phyloP scores from a whole-genome alignment of 2,888 invertebrate genomes.

The Axea sp. region DNA sequence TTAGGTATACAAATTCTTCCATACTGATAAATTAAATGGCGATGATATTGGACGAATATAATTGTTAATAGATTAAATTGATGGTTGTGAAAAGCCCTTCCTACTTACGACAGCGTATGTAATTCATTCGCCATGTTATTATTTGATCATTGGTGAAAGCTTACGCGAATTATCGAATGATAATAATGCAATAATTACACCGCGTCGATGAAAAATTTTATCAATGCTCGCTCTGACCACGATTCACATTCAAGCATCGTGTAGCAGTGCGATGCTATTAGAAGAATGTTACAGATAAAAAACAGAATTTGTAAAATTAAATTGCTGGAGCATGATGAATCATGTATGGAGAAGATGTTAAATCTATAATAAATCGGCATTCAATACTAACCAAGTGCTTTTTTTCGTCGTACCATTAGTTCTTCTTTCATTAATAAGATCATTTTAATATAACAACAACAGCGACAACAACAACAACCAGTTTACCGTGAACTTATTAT shows the following conservation, averaged over 20 bases:
- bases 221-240: conserved; percentile 31
- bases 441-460: too few relatives aligned
- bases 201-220: conserved; percentile 28
- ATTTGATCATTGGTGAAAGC: conserved; percentile 15
- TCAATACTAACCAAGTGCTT: conserved; percentile 7
- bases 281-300: conserved; percentile 45
- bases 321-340: conserved; percentile 43
- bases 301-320: conserved; percentile 34
- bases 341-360: conserved; percentile 49
- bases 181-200: conserved; percentile 39
- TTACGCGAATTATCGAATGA: conserved; percentile 20
- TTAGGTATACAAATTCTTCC: conserved; percentile 52
- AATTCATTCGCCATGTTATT: conserved; percentile 33
- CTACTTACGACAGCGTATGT: conserved; percentile 40
- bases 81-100: conserved; percentile 55
- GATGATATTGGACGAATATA: conserved; percentile 44
- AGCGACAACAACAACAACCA: too few relatives aligned
- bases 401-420: too few relatives aligned
- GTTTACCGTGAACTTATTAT: too few relatives aligned
- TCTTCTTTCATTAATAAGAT: too few relatives aligned
- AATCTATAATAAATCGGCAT: conserved; percentile 55
- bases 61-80: conserved; percentile 51
- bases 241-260: too few relatives aligned
- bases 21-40: conserved; percentile 35
- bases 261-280: too few relatives aligned